These are phyloP conservation scores for Neodiprion pinetum DNA, from an alignment of 1,140 invertebrate species.

Conservation along the genomic window DNA sequence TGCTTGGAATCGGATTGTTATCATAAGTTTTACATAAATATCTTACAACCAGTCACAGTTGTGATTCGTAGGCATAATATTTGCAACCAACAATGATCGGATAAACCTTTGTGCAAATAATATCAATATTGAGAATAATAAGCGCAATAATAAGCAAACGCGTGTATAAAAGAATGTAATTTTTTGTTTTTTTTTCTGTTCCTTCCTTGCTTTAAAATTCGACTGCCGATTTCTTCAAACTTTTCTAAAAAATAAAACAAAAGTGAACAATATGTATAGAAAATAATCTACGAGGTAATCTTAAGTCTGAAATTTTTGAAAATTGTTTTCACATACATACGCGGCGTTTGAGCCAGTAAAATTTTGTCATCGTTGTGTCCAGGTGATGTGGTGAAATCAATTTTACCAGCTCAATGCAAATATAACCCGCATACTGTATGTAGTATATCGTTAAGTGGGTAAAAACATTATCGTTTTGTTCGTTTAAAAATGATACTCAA, in stretches of 20 bases:
- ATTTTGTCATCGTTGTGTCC: not conserved
- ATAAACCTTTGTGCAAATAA: not conserved
- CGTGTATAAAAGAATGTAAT: not conserved
- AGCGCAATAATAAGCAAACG: not conserved
- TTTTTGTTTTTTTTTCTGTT: not conserved
- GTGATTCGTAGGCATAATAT: not conserved
- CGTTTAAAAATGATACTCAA: constrained; percentile 26
- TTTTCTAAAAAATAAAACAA: not conserved
- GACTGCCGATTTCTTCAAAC: not conserved
- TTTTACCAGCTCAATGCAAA: not conserved
- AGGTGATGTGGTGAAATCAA: not conserved
- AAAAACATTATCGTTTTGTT: constrained; percentile 32
- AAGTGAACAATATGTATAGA: not conserved
- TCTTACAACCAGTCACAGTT: not conserved
- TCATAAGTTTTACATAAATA: too few relatives aligned
- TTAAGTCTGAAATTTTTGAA: not conserved
- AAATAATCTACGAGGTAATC: not conserved
- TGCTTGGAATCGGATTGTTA: too few relatives aligned
- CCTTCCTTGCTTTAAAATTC: not conserved
- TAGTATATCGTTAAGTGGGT: constrained; percentile 25
- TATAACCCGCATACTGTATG: not conserved
- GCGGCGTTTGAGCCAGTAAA: not conserved
- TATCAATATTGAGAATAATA: not conserved
- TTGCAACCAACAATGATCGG: not conserved
- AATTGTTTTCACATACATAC: too few relatives aligned